Conservation (phyloP, 2,113 vertebrate genomes). For the Chascanopsetta lugubris region DNA sequence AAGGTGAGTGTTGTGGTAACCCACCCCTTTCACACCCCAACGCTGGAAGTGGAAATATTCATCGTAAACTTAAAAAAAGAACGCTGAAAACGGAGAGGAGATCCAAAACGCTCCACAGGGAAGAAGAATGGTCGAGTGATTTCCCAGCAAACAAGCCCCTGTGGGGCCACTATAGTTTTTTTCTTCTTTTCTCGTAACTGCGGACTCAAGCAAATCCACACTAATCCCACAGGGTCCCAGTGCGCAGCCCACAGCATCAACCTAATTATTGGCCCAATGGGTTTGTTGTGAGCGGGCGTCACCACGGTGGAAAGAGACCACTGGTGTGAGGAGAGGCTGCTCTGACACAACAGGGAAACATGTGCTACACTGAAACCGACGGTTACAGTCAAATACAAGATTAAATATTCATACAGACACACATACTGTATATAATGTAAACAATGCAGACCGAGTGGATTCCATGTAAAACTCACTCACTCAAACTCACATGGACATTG, state of each 20-base stretch:
- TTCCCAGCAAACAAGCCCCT: slow-evolving; percentile 26
- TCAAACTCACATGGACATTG: too few relatives aligned
- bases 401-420: too few relatives aligned
- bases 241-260: neutral
- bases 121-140: neutral
- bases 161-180: slow-evolving; percentile 9
- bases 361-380: neutral
- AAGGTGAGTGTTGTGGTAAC: neutral
- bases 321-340: neutral
- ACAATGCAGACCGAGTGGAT: too few relatives aligned
- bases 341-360: neutral
- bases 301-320: neutral
- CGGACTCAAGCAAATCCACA: slow-evolving; percentile 10
- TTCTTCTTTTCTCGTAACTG: neutral
- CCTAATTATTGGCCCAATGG: slow-evolving; percentile 12
- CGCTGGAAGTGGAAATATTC: slow-evolving; percentile 1
- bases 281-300: neutral
- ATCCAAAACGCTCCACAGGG: slow-evolving; percentile 1
- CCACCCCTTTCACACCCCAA: neutral
- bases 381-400: too few relatives aligned
- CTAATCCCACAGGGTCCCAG: slow-evolving; percentile 1
- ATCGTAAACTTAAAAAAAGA: neutral
- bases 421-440: too few relatives aligned
- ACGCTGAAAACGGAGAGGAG: neutral
- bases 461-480: too few relatives aligned